A percentile compares a stretch with the other conserved stretches of the same genome.
These are phyloP conservation scores for Psittacula cyanocephala DNA, from an alignment of 2,113 vertebrate genomes.

Conservation along the genomic window DNA sequence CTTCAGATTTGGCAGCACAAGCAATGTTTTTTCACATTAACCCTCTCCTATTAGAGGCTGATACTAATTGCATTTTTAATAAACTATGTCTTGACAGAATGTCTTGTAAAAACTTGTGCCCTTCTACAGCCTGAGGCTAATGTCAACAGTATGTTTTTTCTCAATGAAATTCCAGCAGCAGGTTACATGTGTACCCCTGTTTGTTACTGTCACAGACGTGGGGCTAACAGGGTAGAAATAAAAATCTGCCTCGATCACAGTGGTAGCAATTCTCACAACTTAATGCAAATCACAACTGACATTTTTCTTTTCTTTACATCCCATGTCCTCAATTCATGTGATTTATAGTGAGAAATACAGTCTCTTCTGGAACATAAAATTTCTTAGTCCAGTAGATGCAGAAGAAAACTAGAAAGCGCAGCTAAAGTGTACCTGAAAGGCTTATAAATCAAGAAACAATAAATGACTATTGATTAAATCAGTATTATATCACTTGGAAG, in stretches of 20 bases:
- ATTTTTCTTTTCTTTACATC: not conserved
- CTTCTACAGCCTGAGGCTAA: not conserved
- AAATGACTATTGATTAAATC: not conserved
- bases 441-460: not conserved
- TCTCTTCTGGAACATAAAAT: not conserved
- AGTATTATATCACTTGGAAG: not conserved
- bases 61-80: slow-evolving; percentile 14
- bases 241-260: not conserved
- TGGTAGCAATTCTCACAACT: not conserved
- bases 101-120: not conserved
- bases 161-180: not conserved
- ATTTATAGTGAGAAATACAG: not conserved
- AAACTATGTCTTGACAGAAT: not conserved
- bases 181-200: not conserved
- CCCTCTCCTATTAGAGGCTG: not conserved
- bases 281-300: not conserved
- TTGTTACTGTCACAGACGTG: not conserved
- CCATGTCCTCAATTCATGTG: not conserved
- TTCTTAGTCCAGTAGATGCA: not conserved
- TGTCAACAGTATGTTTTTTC: not conserved
- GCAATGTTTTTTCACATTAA: not conserved
- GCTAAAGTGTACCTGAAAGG: not conserved
- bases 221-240: not conserved
- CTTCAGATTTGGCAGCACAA: not conserved
- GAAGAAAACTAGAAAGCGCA: not conserved